Base-by-base conservation (phyloP, 1,140 invertebrate species). In the Uloborus diversus region DNA sequence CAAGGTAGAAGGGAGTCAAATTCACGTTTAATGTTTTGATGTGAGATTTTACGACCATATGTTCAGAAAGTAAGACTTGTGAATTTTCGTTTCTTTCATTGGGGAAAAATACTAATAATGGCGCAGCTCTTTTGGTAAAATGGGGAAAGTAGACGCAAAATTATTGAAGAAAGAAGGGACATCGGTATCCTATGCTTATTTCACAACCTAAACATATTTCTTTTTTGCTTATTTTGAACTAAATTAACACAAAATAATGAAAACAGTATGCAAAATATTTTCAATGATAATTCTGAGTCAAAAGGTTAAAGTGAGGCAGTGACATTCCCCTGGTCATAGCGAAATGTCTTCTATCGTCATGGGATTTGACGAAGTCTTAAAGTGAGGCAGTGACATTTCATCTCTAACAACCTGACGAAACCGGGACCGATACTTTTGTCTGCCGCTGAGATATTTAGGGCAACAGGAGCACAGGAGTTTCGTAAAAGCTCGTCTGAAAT, bases 401-500 rank as follows among this genome's bases (percentile, higher is more conserved):
- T 80, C 78, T 33, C 78, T 59, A 0, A 71, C 66, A 9, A 71
- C 68, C 23, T 80, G 66, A 2, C 78, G 27, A 23, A 70, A 80
- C 64, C 78, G 25, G 9, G 76, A 59, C 14, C 79, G 32, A 23
- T 71, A 49, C n/a, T 28, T 59, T 13, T 61, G 61, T 14, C 32
- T 75, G 7, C 70, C 47, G 13, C 62, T 56, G 3, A 62, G 9
- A 9, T 70, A 56, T 47, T 30, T 75, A 3, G 81, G 81, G 65
- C 78, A 84, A 59, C 81, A 82, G 5, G 66, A 76, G 53, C 83
- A 86, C 5, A 86, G 47, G 37, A 86, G 64, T 57, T 84, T 84
- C 9, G 82, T 80, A 79, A 89, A 89, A 25, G 87, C 87, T 42
- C 95, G 93, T 88, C 96, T 90, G 87, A 98, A 98, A 86, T 99